Conservation (phyloP, 2,888 invertebrate species). For the Caenorhabditis angaria region DNA sequence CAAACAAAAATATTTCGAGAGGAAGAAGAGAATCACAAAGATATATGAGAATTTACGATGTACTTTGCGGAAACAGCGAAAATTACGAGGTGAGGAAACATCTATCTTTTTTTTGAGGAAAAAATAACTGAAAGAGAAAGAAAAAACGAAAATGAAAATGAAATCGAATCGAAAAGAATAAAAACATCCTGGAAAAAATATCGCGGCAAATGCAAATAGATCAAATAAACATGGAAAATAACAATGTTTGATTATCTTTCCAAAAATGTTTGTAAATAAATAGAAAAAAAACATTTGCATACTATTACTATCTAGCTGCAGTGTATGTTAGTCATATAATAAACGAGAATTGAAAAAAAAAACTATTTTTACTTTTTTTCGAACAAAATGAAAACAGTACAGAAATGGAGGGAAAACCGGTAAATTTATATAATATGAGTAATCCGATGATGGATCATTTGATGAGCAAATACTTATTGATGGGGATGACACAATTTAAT, state of each 20-base stretch:
- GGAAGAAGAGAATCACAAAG: not conserved
- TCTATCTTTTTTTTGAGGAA: not conserved
- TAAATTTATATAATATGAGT: conserved; percentile 1
- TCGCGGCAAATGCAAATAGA: too few species aligned
- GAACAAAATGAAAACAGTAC: not conserved
- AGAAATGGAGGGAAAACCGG: not conserved
- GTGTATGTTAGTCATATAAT: not conserved
- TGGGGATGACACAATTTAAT: not conserved
- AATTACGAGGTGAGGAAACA: not conserved
- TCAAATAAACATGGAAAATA: too few species aligned
- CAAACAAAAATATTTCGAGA: conserved; percentile 6
- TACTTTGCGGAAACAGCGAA: not conserved
- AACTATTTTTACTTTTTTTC: not conserved
- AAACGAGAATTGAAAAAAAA: not conserved
- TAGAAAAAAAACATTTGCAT: not conserved
- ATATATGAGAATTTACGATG: not conserved
- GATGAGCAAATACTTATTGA: not conserved
- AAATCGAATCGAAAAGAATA: too few species aligned
- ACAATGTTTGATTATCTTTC: too few species aligned
- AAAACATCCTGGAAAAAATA: too few species aligned
- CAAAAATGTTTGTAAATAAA: not conserved
- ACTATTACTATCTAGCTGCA: conserved; percentile 2
- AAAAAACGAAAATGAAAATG: too few species aligned
- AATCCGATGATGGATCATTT: conserved; percentile 1
- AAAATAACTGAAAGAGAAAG: too few species aligned